phyloP scores from a whole-genome alignment of 2,888 invertebrate genomes.

The Antheraea assamensis region DNA sequence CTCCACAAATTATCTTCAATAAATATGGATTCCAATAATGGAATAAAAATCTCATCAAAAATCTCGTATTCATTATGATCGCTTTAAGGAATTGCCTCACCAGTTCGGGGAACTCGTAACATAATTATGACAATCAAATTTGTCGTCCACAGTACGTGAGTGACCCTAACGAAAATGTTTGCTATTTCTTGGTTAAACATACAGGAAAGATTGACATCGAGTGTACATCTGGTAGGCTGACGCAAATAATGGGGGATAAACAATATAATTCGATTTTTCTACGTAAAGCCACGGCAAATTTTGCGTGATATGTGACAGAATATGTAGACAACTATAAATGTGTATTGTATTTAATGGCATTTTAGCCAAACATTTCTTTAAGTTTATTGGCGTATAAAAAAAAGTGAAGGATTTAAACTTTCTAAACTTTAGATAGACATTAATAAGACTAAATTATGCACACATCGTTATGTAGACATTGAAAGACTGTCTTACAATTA shows the following conservation, averaged over 20 bases:
- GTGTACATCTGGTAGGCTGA: slow-evolving; percentile 78
- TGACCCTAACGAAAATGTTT: slow-evolving; percentile 75
- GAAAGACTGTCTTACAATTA: neutral
- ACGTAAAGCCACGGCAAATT: slow-evolving; percentile 66
- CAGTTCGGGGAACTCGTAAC: slow-evolving; percentile 53
- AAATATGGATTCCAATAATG: slow-evolving; percentile 10
- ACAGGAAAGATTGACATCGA: slow-evolving; percentile 76
- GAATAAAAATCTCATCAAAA: slow-evolving; percentile 25
- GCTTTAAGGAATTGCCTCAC: slow-evolving; percentile 47
- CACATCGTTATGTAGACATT: neutral
- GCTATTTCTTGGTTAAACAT: slow-evolving; percentile 79
- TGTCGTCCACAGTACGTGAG: slow-evolving; percentile 62
- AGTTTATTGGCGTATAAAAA: neutral
- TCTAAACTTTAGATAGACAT: neutral
- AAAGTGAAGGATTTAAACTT: neutral
- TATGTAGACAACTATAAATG: slow-evolving; percentile 8
- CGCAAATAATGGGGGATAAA: slow-evolving; percentile 80
- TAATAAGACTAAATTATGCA: neutral
- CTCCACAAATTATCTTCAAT: neutral
- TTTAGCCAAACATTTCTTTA: neutral
- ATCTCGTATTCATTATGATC: slow-evolving; percentile 35
- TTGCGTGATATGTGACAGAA: slow-evolving; percentile 45
- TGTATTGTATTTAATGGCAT: neutral
- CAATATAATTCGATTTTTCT: slow-evolving; percentile 77
- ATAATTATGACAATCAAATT: slow-evolving; percentile 75